phyloP scores from a whole-genome alignment of 2,888 invertebrate species.

The Subacronicta megacephala region DNA sequence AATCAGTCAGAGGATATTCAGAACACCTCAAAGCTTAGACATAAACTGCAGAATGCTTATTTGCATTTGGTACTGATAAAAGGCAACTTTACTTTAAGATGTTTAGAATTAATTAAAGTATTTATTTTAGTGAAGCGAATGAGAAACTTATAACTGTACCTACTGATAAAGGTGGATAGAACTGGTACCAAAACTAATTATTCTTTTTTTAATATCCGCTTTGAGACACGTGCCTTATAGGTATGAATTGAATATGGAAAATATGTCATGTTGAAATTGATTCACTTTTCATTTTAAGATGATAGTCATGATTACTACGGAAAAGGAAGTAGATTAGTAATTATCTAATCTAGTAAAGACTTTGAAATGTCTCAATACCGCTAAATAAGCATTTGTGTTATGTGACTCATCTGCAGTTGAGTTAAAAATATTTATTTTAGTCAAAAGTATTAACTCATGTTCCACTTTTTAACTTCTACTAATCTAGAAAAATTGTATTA shows the following conservation, averaged over 20 bases:
- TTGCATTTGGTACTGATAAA: slow-evolving; percentile 19
- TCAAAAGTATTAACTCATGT: slow-evolving; percentile 14
- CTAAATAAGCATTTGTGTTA: slow-evolving; percentile 22
- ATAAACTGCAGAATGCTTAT: slow-evolving; percentile 35
- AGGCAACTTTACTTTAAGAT: no score
- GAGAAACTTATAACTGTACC: no score
- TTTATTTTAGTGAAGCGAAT: no score
- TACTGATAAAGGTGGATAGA: no score
- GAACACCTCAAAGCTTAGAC: slow-evolving; percentile 41
- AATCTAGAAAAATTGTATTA: no score
- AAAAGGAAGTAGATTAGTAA: slow-evolving; percentile 44
- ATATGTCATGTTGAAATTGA: slow-evolving; percentile 25
- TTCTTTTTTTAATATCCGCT: no score
- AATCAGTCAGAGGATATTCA: slow-evolving; percentile 61
- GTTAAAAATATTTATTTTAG: slow-evolving; percentile 17
- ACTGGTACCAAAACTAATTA: no score
- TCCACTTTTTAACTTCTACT: slow-evolving; percentile 13
- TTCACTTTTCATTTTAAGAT: slow-evolving; percentile 42
- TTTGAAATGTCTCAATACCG: slow-evolving; percentile 33
- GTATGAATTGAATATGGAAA: slow-evolving; percentile 5
- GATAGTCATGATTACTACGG: slow-evolving; percentile 27
- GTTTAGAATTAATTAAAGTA: no score
- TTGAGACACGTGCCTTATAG: no score
- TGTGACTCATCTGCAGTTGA: slow-evolving; percentile 32
- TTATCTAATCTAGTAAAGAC: slow-evolving; percentile 42